A percentile compares a stretch with the other conserved stretches of the same genome.
phyloP scores from a whole-genome alignment of 2,113 vertebrate genomes.

The Heptranchias perlo region DNA sequence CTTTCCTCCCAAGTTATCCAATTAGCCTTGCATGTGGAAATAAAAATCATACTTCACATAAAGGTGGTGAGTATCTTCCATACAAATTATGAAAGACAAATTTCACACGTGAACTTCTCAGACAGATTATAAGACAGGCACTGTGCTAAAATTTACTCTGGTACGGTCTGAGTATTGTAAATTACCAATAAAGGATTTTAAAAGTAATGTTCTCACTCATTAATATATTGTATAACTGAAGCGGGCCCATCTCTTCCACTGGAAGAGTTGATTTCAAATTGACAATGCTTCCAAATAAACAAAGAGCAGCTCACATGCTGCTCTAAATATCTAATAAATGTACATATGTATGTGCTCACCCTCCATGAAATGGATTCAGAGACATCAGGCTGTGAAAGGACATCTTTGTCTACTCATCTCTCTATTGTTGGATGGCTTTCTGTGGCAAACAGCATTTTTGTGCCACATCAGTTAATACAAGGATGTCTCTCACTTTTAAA shows the following conservation, averaged over 20 bases:
- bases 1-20: not conserved
- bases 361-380: slow-evolving; percentile 31
- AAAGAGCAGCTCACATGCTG: slow-evolving; percentile 26
- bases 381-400: slow-evolving; percentile 29
- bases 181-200: not conserved
- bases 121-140: not conserved
- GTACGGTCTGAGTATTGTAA: not conserved
- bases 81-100: not conserved
- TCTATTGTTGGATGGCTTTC: not conserved
- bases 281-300: slow-evolving; percentile 16
- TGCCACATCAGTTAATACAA: slow-evolving; percentile 2
- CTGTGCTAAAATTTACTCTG: not conserved
- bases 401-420: slow-evolving; percentile 31
- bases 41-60: not conserved
- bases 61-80: not conserved
- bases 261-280: not conserved
- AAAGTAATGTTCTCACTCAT: not conserved
- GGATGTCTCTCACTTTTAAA: not conserved
- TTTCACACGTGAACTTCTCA: not conserved
- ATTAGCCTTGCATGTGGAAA: not conserved
- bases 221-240: not conserved
- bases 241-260: not conserved
- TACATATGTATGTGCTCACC: slow-evolving; percentile 3
- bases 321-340: slow-evolving; percentile 35
- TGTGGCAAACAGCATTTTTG: not conserved